A percentile compares a stretch with the other conserved stretches of the same genome.
Evolutionary conservation across 2,113 vertebrate species (phyloP).

Genomic region (Phycodurus eques): DNA sequence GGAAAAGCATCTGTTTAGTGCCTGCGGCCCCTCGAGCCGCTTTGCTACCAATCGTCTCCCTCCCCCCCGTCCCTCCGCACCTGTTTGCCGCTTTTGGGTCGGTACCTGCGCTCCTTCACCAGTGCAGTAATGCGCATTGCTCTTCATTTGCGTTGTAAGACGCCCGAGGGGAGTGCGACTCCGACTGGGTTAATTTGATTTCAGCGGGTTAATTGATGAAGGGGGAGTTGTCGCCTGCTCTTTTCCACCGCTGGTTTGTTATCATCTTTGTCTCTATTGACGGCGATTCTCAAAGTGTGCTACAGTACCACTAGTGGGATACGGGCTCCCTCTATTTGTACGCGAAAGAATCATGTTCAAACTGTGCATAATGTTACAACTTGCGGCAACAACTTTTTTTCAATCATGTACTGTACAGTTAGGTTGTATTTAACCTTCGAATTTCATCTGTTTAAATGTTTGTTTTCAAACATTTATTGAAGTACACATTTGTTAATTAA

Average conservation of each 20-base stretch:
- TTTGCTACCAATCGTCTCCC: not conserved
- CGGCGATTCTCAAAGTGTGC: too few species aligned
- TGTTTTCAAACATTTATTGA: too few species aligned
- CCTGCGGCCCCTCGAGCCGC: slow-evolving; percentile 47
- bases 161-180: slow-evolving; percentile 51
- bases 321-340: too few species aligned
- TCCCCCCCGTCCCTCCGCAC: slow-evolving; percentile 46
- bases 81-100: slow-evolving; percentile 58
- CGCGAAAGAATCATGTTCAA: too few species aligned
- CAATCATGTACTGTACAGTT: too few species aligned
- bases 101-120: slow-evolving; percentile 21
- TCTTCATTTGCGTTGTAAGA: slow-evolving; percentile 59
- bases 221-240: slow-evolving; percentile 53
- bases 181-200: slow-evolving; percentile 69
- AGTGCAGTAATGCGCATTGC: slow-evolving; percentile 50
- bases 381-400: too few species aligned
- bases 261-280: slow-evolving; percentile 22
- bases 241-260: slow-evolving; percentile 43
- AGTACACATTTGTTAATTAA: too few species aligned
- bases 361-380: too few species aligned
- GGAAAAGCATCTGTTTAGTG: slow-evolving; percentile 67
- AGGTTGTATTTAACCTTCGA: too few species aligned
- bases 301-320: too few species aligned
- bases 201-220: slow-evolving; percentile 66
- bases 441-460: too few species aligned